phyloP scores from a whole-genome alignment of 2,113 vertebrate genomes.

The cat (Felis catus) region DNA sequence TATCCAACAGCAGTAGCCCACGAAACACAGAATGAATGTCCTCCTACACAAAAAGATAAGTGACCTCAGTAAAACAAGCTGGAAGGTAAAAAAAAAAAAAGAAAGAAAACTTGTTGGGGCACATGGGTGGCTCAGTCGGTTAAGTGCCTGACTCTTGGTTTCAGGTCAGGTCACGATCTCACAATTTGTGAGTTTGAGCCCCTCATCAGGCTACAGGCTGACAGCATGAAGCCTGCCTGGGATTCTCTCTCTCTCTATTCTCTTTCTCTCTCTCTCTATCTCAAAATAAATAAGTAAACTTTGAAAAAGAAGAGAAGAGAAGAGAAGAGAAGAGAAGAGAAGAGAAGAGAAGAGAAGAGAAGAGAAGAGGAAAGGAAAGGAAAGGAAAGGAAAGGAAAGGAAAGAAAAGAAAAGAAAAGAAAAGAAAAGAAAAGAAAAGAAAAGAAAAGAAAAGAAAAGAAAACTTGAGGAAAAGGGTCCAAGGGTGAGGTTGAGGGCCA shows the following conservation, averaged over 20 bases:
- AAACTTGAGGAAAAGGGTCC: background rate
- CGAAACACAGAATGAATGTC: background rate
- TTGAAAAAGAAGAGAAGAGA: too few relatives aligned
- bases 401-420: background rate
- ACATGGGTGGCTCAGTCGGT: too few relatives aligned
- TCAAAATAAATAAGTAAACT: too few relatives aligned
- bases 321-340: too few relatives aligned
- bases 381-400: background rate
- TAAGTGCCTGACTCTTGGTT: too few relatives aligned
- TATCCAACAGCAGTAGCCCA: background rate
- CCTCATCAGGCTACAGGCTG: too few relatives aligned
- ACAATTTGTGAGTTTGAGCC: too few relatives aligned
- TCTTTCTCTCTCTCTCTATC: too few relatives aligned
- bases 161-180: too few relatives aligned
- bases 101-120: background rate
- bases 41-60: background rate
- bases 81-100: background rate
- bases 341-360: background rate
- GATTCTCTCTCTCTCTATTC: too few relatives aligned
- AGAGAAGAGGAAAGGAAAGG: background rate
- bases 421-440: background rate
- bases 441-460: background rate
- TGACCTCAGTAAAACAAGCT: background rate
- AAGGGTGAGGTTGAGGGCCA: background rate
- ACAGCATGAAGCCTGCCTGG: too few relatives aligned